Evolutionary conservation across 2,113 vertebrate species (phyloP).

Genomic region (Synodontis membranacea): DNA sequence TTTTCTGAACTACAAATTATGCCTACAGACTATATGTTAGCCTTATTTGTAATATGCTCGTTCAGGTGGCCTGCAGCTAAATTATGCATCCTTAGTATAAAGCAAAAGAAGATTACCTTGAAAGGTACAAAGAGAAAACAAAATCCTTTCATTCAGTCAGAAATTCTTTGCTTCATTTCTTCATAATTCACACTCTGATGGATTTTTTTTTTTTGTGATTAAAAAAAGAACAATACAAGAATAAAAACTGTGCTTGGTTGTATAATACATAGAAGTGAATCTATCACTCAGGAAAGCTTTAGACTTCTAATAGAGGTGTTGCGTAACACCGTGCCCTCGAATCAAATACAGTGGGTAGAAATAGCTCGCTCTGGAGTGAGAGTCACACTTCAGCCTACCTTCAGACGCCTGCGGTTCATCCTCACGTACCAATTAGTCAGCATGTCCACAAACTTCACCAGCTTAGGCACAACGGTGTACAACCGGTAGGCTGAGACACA

Average conservation of each 20-base stretch:
- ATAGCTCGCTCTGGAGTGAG: conserved; percentile 17
- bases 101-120: neutral
- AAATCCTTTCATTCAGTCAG: neutral
- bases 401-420: conserved; percentile 92
- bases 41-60: neutral
- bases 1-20: neutral
- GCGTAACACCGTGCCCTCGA: neutral
- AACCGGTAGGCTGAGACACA: conserved; percentile 83
- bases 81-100: neutral
- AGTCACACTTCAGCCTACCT: conserved; percentile 74
- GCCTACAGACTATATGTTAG: neutral
- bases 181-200: neutral
- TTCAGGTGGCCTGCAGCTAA: neutral
- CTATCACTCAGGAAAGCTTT: neutral
- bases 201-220: neutral
- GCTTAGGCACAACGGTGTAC: conserved; percentile 92
- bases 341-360: conserved; percentile 19
- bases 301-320: neutral
- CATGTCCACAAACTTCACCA: conserved; percentile 96
- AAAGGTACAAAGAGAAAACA: neutral
- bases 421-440: conserved; percentile 98
- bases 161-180: neutral
- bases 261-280: neutral
- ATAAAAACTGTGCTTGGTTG: neutral
- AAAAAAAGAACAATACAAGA: neutral